Conservation (phyloP, 2,888 invertebrate genomes). For the Prosopocoilus inquinatus region DNA sequence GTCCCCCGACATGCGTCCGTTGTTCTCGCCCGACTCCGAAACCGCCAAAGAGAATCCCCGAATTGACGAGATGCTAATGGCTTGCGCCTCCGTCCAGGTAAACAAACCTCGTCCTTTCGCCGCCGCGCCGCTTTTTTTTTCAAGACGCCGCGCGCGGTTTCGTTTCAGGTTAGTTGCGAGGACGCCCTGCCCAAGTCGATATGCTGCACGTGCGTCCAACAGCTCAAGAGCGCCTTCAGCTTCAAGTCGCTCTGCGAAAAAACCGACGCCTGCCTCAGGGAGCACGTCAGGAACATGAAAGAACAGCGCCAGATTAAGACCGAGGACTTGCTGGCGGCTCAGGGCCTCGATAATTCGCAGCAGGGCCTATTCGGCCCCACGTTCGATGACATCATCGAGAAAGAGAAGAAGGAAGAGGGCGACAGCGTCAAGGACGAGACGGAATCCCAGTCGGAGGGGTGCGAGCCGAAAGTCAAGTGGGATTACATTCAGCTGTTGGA, state of each 20-base stretch:
- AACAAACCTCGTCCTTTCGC: neutral
- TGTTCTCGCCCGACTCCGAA: constrained; percentile 41
- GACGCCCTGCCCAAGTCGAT: constrained; percentile 47
- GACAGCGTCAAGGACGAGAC: neutral
- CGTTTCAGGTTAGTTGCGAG: constrained; percentile 44
- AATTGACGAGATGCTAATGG: constrained; percentile 54
- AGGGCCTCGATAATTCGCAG: neutral
- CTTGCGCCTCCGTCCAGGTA: constrained; percentile 50
- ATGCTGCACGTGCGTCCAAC: constrained; percentile 45
- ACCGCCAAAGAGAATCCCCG: constrained; percentile 44
- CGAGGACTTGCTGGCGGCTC: neutral
- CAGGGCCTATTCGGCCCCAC: too few relatives aligned
- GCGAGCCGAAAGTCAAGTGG: constrained; percentile 16
- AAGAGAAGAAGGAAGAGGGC: neutral
- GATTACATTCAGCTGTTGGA: constrained; percentile 46
- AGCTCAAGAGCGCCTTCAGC: constrained; percentile 41
- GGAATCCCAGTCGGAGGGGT: neutral
- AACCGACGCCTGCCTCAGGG: constrained; percentile 41
- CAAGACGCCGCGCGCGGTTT: neutral
- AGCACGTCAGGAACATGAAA: constrained; percentile 39
- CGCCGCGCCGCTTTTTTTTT: too few relatives aligned
- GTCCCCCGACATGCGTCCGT: constrained; percentile 41
- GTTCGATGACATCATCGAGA: too few relatives aligned
- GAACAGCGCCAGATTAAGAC: constrained; percentile 11
- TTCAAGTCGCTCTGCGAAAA: constrained; percentile 47